Base-by-base conservation (phyloP, 1,140 invertebrate species). In the Drosophila kurseongensis region DNA sequence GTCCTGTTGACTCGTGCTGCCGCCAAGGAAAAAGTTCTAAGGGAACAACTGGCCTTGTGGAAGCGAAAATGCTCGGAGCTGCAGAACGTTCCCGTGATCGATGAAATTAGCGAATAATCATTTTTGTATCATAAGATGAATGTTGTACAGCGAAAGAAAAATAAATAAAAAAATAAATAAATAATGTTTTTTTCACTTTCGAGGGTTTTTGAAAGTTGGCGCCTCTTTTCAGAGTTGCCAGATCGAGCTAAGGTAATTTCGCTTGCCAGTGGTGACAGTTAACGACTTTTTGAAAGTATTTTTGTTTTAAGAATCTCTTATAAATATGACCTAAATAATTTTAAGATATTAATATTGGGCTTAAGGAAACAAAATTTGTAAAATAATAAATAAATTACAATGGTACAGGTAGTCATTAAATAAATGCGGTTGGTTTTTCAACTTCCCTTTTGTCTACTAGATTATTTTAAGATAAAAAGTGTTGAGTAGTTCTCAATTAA, bases 41-140 rank as follows among this genome's bases (percentile, higher is more conserved):
- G 90, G 42, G 92, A 92, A 27, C 91, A 92, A 42, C 50, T 92
- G 0, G 45, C 71, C 8, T 36, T 79, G 32, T 92, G 91, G 91
- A 92, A 92, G 10, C 80, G 91, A 16, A 92, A 91, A 56, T 92
- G 91, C 32, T 92, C 91, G 3, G 91, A 92, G 50, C 62, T 92
- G 12, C 91, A 92, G 54, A 92, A 92, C 61, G 91, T 92, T n/a
- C 91, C 91, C 42, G 91, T 92, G 4, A 92, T 92, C 36, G 91
- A 92, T 65, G 91, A 92, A 59, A 92, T 91, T 69, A 92, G 91
- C 55, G 91, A 92, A 83, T 92, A 86, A 57, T 4, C n/a, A 44
- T 54, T 67, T 44, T 54, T 57, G 73, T 56, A 36, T n/a, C 1
- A 16, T 66, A 83, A 76, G 54, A 44, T 76, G 2, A 72, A 80